A percentile compares a stretch with the other conserved stretches of the same genome.
phyloP scores from a whole-genome alignment of 1,140 invertebrate genomes.

The Thaumatotibia leucotreta region DNA sequence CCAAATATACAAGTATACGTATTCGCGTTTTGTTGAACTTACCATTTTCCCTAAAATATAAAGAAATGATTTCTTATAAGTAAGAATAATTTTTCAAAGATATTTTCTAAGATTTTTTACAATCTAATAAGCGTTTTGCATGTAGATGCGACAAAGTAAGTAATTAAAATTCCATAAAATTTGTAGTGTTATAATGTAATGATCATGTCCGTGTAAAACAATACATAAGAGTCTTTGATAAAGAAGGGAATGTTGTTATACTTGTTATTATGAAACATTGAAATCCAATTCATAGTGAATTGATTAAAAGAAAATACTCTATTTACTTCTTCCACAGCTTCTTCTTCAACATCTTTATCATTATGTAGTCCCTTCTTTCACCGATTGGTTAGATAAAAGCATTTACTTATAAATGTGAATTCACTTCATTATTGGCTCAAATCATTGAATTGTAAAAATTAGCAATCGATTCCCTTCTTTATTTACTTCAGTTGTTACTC shows the following conservation, averaged over 20 bases:
- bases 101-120: not conserved
- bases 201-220: not conserved
- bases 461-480: not conserved
- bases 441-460: no score
- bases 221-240: not conserved
- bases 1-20: no score
- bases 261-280: no score
- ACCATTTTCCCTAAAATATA: not conserved
- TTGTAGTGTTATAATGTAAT: not conserved
- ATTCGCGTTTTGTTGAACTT: no score
- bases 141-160: not conserved
- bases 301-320: no score
- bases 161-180: not conserved
- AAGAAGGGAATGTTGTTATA: not conserved
- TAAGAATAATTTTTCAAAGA: not conserved
- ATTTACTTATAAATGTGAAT: no score
- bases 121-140: not conserved
- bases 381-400: no score
- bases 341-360: no score
- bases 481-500: not conserved
- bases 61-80: not conserved
- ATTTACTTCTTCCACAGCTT: no score
- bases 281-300: no score
- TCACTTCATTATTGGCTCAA: no score
- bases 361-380: no score